Base-by-base conservation (phyloP, 2,113 vertebrate genomes). In the Neomonachus schauinslandi region DNA sequence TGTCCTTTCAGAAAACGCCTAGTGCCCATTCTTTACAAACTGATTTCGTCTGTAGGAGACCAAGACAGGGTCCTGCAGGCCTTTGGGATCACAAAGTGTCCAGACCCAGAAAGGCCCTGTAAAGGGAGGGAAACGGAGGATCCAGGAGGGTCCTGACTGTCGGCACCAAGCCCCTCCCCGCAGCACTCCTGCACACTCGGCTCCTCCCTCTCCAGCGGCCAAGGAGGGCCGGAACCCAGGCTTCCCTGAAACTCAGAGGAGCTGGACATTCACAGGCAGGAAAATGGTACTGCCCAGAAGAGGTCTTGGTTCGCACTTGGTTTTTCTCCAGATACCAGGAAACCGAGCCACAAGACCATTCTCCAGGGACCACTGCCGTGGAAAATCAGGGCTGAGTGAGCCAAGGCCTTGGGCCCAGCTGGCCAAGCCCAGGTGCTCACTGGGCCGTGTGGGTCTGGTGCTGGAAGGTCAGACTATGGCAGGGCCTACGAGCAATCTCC, bases 331-430 rank as follows among this genome's bases (percentile, higher is more conserved):
- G 69, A 11, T 3, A 2, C 31, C 42, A 57, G 24, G 76, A 19
- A 57, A 61, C 77, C 21, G 22, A 65, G 49, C n/a, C 67, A 7
- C 36, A 24, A 79, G 69, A 46, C 69, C 12, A 61, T 59, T 49
- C 4, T 4, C 1, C 1, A 6, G 33, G 0, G 0, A 14, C 33
- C 0, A 0, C 49, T 18, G 46, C 16, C 0, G 21, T 9, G 39
- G 61, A 42, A 33, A 11, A 14, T 12, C 59, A 7, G n/a, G 59
- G 19, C 55, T 5, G 22, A 4, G 0, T 14, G 28, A 12, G 21
- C 76, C 63, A 39, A 33, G 67, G 22, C 63, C 39, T 46, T 1
- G 9, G 24, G 46, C 39, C 36, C 55, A 13, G 67, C 4, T 26
- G 1, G n/a, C 55, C 0, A 4, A 28, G 12, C 42, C 55, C 76